Conservation (phyloP, 2,113 vertebrate species). For the Pseudopipra pipra region DNA sequence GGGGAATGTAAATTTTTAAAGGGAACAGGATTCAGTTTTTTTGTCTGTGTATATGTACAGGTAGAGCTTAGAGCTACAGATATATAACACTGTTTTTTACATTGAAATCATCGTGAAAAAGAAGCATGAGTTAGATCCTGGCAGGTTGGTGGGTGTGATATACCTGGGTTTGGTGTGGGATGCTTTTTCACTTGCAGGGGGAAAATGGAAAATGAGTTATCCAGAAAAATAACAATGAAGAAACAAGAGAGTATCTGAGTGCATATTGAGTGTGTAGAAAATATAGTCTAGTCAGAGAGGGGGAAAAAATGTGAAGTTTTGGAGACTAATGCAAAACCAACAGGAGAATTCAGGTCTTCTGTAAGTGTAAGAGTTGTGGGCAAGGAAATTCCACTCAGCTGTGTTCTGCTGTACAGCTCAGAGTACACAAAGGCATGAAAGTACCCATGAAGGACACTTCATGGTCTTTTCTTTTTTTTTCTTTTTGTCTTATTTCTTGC, state of each 20-base stretch:
- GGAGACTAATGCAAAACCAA: not conserved
- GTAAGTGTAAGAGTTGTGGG: not conserved
- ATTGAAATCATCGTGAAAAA: not conserved
- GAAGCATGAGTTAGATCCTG: not conserved
- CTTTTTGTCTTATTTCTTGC: not conserved
- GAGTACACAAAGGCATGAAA: not conserved
- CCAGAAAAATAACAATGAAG: not conserved
- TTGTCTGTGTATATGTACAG: rapidly evolving
- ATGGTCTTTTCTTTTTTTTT: not conserved
- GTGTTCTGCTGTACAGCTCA: not conserved
- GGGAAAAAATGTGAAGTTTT: not conserved
- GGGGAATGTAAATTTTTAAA: not conserved
- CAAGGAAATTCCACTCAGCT: not conserved
- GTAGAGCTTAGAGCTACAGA: not conserved
- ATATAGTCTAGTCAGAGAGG: not conserved
- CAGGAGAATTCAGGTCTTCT: not conserved
- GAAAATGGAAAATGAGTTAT: not conserved
- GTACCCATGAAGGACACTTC: not conserved
- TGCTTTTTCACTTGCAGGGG: not conserved
- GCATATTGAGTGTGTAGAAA: not conserved
- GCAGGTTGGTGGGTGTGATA: not conserved
- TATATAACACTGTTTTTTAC: not conserved
- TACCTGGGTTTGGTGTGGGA: not conserved
- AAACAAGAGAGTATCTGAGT: not conserved
- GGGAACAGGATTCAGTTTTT: not conserved